Conservation (phyloP, 2,113 vertebrate genomes). For the Mandrillus leucophaeus region DNA sequence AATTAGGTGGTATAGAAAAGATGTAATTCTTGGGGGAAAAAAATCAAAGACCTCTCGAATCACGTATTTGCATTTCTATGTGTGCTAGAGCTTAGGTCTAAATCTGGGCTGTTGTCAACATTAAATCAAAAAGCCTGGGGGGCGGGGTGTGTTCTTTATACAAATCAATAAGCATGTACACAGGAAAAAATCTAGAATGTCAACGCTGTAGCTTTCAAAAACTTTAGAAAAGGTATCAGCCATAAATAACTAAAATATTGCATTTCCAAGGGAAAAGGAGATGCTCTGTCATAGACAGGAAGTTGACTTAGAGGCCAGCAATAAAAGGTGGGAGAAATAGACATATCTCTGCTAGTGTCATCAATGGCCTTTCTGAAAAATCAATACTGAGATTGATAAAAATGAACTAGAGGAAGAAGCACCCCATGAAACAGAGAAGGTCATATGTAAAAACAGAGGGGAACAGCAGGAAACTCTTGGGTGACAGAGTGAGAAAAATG, state of each 20-base stretch:
- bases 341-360: background rate
- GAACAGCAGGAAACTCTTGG: background rate
- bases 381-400: background rate
- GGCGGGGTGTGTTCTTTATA: background rate
- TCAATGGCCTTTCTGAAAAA: background rate
- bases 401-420: background rate
- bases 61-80: background rate
- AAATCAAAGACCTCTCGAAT: background rate
- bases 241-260: background rate
- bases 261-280: background rate
- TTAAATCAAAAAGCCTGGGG: background rate
- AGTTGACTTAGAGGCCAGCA: background rate
- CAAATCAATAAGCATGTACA: background rate
- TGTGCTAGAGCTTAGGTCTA: background rate
- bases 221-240: background rate
- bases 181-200: background rate
- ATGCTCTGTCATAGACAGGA: background rate
- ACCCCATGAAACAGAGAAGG: background rate
- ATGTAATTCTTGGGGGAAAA: background rate
- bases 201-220: constrained; percentile 22
- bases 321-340: background rate
- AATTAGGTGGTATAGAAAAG: background rate
- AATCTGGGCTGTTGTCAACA: background rate
- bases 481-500: background rate
- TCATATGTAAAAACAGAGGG: background rate